phyloP scores from a whole-genome alignment of 2,113 vertebrate genomes.

The Sylvietta virens region DNA sequence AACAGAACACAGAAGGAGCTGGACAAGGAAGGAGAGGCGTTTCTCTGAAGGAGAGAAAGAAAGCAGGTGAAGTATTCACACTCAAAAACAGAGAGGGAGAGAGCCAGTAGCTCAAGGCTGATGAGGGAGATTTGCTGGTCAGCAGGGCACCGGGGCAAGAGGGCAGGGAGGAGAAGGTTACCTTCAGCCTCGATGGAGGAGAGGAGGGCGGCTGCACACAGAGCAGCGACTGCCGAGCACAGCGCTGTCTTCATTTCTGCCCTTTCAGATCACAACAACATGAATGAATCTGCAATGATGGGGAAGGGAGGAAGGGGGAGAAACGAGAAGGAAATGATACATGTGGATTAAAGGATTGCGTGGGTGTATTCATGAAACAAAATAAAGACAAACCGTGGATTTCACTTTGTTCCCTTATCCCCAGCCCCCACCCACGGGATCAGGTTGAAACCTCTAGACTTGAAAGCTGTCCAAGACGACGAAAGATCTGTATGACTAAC shows the following conservation, averaged over 20 bases:
- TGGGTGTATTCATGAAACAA: constrained; percentile 33
- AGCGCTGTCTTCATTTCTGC: constrained; percentile 85
- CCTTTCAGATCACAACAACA: constrained; percentile 80
- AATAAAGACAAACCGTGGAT: not conserved
- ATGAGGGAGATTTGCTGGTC: not conserved
- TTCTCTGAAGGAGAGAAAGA: constrained; percentile 64
- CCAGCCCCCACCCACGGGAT: not conserved
- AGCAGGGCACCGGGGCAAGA: not conserved
- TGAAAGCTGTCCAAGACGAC: not conserved
- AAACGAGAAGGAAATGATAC: constrained; percentile 44
- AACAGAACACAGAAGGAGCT: constrained; percentile 52
- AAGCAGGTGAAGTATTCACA: constrained; percentile 13
- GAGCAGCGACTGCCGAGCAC: constrained; percentile 72
- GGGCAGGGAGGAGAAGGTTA: constrained; percentile 67
- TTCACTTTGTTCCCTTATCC: constrained; percentile 29
- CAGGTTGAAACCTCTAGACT: constrained; percentile 46
- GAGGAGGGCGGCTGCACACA: constrained; percentile 79
- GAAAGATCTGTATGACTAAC: constrained; percentile 29
- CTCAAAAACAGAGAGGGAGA: constrained; percentile 28
- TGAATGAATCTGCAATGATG: constrained; percentile 80
- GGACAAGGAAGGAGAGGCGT: constrained; percentile 13
- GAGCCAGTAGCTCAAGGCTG: not conserved
- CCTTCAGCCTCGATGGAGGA: constrained; percentile 87
- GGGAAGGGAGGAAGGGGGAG: not conserved
- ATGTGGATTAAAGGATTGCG: constrained; percentile 11